These are phyloP conservation scores for Brachionus rubens DNA, from an alignment of 1,140 invertebrate species.

Conservation along the genomic window DNA sequence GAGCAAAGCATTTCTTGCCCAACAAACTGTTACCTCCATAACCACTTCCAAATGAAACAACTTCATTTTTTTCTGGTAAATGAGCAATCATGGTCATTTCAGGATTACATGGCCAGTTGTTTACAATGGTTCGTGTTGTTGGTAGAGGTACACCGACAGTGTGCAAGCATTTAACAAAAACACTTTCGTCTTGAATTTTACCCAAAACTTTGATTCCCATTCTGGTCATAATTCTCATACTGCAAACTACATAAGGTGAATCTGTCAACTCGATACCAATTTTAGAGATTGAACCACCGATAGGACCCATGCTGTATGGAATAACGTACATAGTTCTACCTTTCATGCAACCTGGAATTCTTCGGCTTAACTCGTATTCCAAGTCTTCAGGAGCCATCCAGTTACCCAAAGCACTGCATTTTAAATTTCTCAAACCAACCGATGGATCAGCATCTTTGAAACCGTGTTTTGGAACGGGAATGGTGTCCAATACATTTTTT, in stretches of 20 bases:
- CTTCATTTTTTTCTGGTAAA: constrained; percentile 72
- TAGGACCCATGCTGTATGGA: constrained; percentile 96
- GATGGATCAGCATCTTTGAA: constrained; percentile 45
- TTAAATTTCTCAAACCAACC: constrained; percentile 47
- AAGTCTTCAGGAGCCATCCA: constrained; percentile 86
- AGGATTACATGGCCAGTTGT: constrained; percentile 94
- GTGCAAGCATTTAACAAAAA: constrained; percentile 75
- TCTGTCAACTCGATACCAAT: constrained; percentile 96
- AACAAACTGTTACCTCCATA: constrained; percentile 90
- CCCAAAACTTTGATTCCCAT: constrained; percentile 69
- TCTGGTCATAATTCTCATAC: constrained; percentile 96
- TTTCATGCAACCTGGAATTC: constrained; percentile 92
- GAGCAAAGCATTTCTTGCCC: constrained; percentile 97
- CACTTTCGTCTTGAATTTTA: constrained; percentile 49
- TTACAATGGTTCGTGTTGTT: constrained; percentile 63
- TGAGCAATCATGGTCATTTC: constrained; percentile 65
- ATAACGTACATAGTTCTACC: constrained; percentile 98
- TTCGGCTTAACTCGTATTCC: constrained; percentile 74
- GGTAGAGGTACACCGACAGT: constrained; percentile 78
- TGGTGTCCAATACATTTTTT: constrained; percentile 72
- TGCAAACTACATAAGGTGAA: constrained; percentile 92
- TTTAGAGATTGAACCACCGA: constrained; percentile 88
- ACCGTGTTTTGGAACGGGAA: constrained; percentile 67
- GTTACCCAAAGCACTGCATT: constrained; percentile 71
- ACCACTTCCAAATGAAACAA: constrained; percentile 87